phyloP scores from a whole-genome alignment of 2,888 invertebrate genomes.

The Gonocerus acuteangulatus region DNA sequence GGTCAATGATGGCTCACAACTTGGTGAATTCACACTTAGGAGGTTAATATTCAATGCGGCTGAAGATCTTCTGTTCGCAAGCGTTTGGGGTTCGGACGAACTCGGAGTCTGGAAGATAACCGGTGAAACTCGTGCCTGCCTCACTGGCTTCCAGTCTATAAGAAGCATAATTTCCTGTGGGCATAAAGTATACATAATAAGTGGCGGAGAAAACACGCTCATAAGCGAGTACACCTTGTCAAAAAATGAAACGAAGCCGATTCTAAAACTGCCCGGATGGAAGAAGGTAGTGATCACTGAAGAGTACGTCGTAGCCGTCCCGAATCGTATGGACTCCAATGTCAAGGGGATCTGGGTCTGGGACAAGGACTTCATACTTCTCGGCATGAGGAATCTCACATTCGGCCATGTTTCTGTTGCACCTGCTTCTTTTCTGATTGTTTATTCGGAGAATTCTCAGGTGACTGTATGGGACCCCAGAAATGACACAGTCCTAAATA shows the following conservation, averaged over 20 bases:
- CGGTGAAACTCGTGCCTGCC: background rate
- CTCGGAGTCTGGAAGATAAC: conserved; percentile 7
- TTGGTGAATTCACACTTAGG: background rate
- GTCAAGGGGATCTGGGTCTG: conserved; percentile 25
- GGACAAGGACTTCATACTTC: background rate
- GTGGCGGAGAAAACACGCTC: conserved; percentile 1
- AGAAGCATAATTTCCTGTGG: background rate
- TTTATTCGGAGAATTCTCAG: conserved; percentile 13
- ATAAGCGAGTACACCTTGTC: background rate
- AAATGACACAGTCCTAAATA: background rate
- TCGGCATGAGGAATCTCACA: background rate
- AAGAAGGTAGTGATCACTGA: conserved; percentile 19
- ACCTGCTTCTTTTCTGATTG: background rate
- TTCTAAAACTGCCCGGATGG: conserved; percentile 12
- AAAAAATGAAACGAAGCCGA: background rate
- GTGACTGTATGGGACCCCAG: conserved; percentile 26
- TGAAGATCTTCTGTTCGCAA: background rate
- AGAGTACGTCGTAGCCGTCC: conserved; percentile 16
- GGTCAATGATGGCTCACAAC: conserved; percentile 1
- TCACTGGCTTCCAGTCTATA: conserved; percentile 1
- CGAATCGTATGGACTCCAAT: conserved; percentile 14
- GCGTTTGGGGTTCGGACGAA: background rate
- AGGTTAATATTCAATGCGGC: background rate
- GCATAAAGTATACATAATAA: conserved; percentile 3
- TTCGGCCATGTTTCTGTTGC: background rate